phyloP scores from a whole-genome alignment of 1,140 invertebrate species.

The Triops cancriformis region DNA sequence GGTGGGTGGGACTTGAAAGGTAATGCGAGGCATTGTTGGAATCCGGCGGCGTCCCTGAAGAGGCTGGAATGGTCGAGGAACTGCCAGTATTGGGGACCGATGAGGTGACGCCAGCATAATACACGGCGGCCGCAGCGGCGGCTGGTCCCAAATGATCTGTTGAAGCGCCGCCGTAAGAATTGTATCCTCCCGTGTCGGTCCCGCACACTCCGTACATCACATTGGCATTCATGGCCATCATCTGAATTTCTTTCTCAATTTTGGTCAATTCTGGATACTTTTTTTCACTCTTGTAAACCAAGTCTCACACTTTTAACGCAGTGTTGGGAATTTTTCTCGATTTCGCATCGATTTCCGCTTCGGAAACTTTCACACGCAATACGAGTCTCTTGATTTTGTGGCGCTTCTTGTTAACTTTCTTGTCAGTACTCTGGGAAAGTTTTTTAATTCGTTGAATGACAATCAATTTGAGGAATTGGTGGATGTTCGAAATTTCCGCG shows the following conservation, averaged over 20 bases:
- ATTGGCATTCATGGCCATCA: conserved; percentile 33
- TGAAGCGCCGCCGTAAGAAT: conserved; percentile 13
- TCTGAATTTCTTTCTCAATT: neutral
- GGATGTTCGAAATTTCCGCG: no score
- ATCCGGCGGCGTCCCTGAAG: neutral
- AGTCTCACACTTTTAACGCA: neutral
- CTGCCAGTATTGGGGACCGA: neutral
- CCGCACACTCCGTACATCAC: conserved; percentile 55
- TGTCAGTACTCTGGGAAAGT: no score
- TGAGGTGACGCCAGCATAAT: neutral
- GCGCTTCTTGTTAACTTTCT: no score
- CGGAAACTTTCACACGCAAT: no score
- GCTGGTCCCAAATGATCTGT: neutral
- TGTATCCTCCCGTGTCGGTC: conserved; percentile 36
- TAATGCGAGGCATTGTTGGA: conserved; percentile 9
- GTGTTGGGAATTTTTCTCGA: no score
- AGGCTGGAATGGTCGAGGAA: neutral
- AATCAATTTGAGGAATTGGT: no score
- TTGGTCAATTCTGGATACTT: neutral
- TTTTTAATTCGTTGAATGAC: no score
- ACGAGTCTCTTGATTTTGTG: no score
- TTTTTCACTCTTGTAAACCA: neutral
- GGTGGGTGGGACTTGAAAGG: neutral
- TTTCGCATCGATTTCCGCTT: no score
- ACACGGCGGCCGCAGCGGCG: neutral